Evolutionary conservation across 1,140 invertebrate species (phyloP).

Genomic region (Aricia agestis): DNA sequence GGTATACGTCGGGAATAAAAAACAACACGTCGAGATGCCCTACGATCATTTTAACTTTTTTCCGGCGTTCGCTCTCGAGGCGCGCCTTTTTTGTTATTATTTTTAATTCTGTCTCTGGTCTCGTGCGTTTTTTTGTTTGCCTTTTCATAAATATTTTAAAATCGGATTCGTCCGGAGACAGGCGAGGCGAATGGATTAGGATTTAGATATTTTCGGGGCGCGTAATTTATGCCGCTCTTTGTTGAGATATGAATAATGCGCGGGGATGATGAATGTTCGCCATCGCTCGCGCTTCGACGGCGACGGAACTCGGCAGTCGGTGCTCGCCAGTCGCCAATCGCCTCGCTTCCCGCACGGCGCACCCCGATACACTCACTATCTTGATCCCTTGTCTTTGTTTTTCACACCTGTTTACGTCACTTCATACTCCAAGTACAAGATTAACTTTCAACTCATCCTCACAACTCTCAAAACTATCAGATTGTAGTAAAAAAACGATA

Average conservation of each 20-base stretch:
- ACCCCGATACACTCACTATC: constrained; percentile 29
- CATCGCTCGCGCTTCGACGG: constrained; percentile 39
- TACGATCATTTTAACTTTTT: constrained; percentile 71
- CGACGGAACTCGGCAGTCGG: constrained; percentile 36
- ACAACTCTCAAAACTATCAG: neutral
- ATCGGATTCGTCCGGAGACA: constrained; percentile 69
- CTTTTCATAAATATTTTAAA: constrained; percentile 75
- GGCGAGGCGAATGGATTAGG: constrained; percentile 71
- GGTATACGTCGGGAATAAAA: constrained; percentile 40
- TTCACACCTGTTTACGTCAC: constrained; percentile 19
- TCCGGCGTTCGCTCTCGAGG: constrained; percentile 55
- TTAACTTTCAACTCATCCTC: neutral
- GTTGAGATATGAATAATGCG: constrained; percentile 71
- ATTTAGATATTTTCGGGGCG: constrained; percentile 71
- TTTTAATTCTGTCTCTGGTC: constrained; percentile 60
- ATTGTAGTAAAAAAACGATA: neutral
- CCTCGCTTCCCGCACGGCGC: constrained; percentile 45
- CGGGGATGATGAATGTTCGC: constrained; percentile 53
- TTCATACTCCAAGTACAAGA: neutral
- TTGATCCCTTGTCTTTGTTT: constrained; percentile 41
- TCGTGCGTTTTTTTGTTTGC: constrained; percentile 53
- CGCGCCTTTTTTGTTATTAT: constrained; percentile 56
- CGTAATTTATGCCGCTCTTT: constrained; percentile 69
- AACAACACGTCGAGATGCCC: constrained; percentile 56
- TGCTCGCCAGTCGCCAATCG: constrained; percentile 45